phyloP scores from a whole-genome alignment of 1,140 invertebrate genomes.

The Charaxes varanes region DNA sequence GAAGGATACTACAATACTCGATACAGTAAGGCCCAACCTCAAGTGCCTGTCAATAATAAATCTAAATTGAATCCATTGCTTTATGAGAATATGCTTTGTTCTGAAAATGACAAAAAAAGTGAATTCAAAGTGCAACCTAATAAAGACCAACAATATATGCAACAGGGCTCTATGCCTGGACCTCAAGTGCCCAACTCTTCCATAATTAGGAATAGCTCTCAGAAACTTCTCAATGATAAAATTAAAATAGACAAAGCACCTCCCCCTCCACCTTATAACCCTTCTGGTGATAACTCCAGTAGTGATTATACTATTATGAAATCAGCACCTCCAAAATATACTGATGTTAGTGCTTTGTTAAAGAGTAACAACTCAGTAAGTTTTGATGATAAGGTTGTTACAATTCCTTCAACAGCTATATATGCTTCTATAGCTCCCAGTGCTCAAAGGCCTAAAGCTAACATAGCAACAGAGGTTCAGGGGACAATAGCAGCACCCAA shows the following conservation, averaged over 20 bases:
- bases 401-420: slow-evolving; percentile 68
- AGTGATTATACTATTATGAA: slow-evolving; percentile 65
- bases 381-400: slow-evolving; percentile 65
- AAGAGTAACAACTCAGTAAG: slow-evolving; percentile 57
- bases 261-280: slow-evolving; percentile 48
- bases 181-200: slow-evolving; percentile 58
- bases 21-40: slow-evolving; percentile 80
- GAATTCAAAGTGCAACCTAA: slow-evolving; percentile 46
- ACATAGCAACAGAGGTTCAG: slow-evolving; percentile 69
- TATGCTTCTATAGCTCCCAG: slow-evolving; percentile 72
- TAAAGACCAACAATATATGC: slow-evolving; percentile 52
- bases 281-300: slow-evolving; percentile 41
- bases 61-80: slow-evolving; percentile 45
- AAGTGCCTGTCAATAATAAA: slow-evolving; percentile 79
- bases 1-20: slow-evolving; percentile 75
- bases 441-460: slow-evolving; percentile 71
- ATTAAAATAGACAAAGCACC: slow-evolving; percentile 46
- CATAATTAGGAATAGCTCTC: slow-evolving; percentile 40
- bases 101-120: slow-evolving; percentile 58
- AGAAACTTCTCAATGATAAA: slow-evolving; percentile 45
- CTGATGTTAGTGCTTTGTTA: slow-evolving; percentile 56
- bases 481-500: slow-evolving; percentile 54
- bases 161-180: slow-evolving; percentile 57
- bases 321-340: slow-evolving; percentile 62
- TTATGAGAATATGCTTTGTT: slow-evolving; percentile 66